Evolutionary conservation across 2,797 vertebrate genomes (phyloP).

Genomic region (Limnodromus scolopaceus): DNA sequence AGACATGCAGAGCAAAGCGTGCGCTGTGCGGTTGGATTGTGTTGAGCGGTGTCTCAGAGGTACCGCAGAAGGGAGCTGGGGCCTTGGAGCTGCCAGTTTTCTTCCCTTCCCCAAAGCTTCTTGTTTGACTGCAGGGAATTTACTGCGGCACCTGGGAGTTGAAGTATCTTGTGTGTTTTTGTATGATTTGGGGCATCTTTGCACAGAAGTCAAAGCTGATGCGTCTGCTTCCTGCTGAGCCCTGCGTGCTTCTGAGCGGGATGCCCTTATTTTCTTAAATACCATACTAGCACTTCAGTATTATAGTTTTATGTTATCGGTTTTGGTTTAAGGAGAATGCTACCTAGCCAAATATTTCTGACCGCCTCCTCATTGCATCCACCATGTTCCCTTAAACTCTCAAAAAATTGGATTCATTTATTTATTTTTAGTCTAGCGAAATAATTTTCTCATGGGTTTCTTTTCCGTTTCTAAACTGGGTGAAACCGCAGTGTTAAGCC

Average conservation of each 20-base stretch:
- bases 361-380: neutral
- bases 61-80: accelerated
- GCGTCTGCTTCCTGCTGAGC: neutral
- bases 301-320: accelerated
- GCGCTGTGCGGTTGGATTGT: accelerated
- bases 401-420: neutral
- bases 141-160: neutral
- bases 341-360: neutral
- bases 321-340: neutral
- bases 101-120: neutral
- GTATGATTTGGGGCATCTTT: neutral
- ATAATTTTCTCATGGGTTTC: slow-evolving; percentile 40
- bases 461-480: neutral
- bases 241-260: accelerated
- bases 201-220: neutral
- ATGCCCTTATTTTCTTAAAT: neutral
- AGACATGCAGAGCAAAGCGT: accelerated
- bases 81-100: neutral
- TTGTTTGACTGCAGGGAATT: neutral
- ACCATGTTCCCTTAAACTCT: neutral
- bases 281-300: accelerated
- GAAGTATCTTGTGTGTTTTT: neutral
- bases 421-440: slow-evolving; percentile 16
- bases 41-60: accelerated
- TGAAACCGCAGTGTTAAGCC: slow-evolving; percentile 55